Percentiles rank a stretch among this genome's conserved stretches.
Conservation (phyloP, 2,113 vertebrate species). For the Otocyon megalotis region DNA sequence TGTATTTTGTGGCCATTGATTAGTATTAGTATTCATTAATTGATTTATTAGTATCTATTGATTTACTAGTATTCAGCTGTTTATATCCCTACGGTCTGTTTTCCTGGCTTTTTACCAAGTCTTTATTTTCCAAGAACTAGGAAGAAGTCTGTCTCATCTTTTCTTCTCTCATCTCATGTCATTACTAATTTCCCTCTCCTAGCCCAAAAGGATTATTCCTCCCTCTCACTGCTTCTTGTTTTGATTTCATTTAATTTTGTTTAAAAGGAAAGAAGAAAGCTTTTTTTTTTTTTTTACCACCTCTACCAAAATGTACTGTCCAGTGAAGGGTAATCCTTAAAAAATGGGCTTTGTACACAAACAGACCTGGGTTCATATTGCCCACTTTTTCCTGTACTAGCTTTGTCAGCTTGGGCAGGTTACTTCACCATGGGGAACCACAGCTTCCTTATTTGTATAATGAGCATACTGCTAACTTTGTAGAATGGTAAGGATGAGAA, state of each 20-base stretch:
- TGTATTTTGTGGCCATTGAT: background rate
- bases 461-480: background rate
- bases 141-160: background rate
- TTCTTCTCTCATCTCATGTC: background rate
- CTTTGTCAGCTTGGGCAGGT: fast-evolving
- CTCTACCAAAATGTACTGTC: background rate
- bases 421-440: background rate
- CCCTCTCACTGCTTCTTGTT: background rate
- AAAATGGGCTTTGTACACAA: background rate
- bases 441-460: background rate
- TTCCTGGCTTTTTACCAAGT: background rate
- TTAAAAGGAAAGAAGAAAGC: background rate
- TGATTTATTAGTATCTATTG: background rate
- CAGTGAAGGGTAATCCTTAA: background rate
- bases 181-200: background rate
- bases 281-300: background rate
- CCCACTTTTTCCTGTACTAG: background rate
- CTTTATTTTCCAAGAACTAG: background rate
- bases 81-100: background rate
- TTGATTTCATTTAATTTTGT: background rate
- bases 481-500: background rate
- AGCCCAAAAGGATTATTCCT: background rate
- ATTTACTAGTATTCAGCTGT: background rate
- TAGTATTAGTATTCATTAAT: background rate
- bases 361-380: background rate